Evolutionary conservation across 2,797 vertebrate species (phyloP), one percentile per base, ranked within the genome.

Genomic region (Xiphophorus birchmanni): DNA sequence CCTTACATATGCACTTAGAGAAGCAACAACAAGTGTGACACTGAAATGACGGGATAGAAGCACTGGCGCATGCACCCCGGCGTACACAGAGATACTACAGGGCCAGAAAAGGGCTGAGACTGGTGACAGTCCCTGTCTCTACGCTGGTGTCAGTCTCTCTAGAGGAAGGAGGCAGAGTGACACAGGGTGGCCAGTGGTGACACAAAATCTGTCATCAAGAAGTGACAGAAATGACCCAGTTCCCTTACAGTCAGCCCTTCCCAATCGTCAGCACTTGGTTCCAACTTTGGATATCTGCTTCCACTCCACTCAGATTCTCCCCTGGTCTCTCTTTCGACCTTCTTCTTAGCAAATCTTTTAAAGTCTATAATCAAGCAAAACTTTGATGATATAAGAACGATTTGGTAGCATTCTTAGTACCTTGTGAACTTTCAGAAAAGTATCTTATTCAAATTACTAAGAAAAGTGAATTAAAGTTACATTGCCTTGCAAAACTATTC

Each of bases 201-300:
- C 90, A 90, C 86, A 80, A 82, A 48, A 82, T 81, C 92, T 93
- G 94, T 90, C 94, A 93, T 88, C 89, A 83, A 73, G 89, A 80
- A 90, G 82, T 91, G 89, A 93, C 90, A 93, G 74, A 90, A 88
- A 91, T 73, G 83, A 88, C 87, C 89, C 83, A 89, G 90, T 94
- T 92, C 74, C 42, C 67, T 73, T 79, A 17, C 47, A 87, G 52
- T 42, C 18, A 60, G 47, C 35, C 71, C 54, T 81, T 69, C n/a
- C 45, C 32, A 54, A 52, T 52, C 23, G 6, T 77, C 82, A 83
- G 73, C 23, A 26, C 63, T 77, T 78, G 23, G 42, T 37, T 69
- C 35, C 32, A 52, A 74, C 76, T 77, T 83, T 47, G 12, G 58
- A 48, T 29, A 75, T 78, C 23, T 78, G 67, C 9, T 84, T 78